Base-by-base conservation (phyloP, 2,113 vertebrate species). In the Felis chaus region DNA sequence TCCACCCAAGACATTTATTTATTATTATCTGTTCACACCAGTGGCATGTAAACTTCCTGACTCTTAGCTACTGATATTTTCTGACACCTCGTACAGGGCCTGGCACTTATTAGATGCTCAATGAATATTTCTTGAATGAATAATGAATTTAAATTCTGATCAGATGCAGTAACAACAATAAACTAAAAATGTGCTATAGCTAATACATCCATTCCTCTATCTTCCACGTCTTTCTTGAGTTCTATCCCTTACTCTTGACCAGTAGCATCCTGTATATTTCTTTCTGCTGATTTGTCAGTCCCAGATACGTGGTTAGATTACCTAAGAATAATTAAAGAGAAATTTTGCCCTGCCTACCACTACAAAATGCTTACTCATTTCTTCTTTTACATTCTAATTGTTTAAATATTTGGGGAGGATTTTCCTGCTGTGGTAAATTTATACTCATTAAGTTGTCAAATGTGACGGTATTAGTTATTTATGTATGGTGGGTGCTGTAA, bases 371-470 rank as follows among this genome's bases (percentile, higher is more conserved):
- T 68, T 97, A 53, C 97, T 98, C 98, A 96, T 85, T 95, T 97
- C 87, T 81, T 96, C 97, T 98, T 98, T 97, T 98, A 97, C 92
- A 89, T 97, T 98, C 97, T 98, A 98, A 98, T 98, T 98, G 88
- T 97, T 98, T 97, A 98, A 97, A 98, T 98, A 98, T 98, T 99
- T 92, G 95, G 97, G 94, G 97, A 97, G 14, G 48, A 98, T 97
- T 98, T 97, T 97, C 98, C 98, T 96, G 89, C 93, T 98, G 97
- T 96, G 96, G 94, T 97, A 98, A 98, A 97, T 97, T 96, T 97
- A 95, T 97, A 93, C 87, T 98, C 97, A 98, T 98, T 97, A 98
- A 97, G 95, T 96, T 98, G 68, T 96, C 95, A 97, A 96, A 92
- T 87, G 86, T 95, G 87, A 91, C 82, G 23, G 27, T 96, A 92